Evolutionary conservation across 2,797 vertebrate species (phyloP), one percentile per base, ranked within the genome.

Genomic region (Pempheris klunzingeri): DNA sequence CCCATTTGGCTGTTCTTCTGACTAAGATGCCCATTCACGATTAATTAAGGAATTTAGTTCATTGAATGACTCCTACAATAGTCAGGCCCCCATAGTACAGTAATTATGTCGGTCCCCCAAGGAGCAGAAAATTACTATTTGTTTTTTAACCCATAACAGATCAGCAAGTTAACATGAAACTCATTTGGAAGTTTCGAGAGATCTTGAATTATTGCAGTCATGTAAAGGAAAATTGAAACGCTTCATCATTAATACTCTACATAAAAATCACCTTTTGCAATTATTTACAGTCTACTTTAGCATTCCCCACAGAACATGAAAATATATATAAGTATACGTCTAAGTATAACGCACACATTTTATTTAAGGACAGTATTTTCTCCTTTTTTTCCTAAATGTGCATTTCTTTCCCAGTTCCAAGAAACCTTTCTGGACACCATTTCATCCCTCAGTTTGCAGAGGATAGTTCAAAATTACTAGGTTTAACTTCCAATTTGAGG

Each of bases 11-110:
- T 46, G 22, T 2, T 70, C n/a, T 71, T 77, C 30, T 72, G 58
- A 81, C 28, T 43, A 34, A 83, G 61, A 67, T 11, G 11, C 82
- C 46, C 49, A 81, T 80, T 87, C 67, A 78, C 71, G 83, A 65
- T 79, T 84, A 74, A 79, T 80, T 69, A 80, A 69, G 17, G 58
- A 69, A 80, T 90, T 83, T 44, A 72, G 62, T 76, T 71, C 28
- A 78, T 68, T 38, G 47, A 75, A 80, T 26, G 74, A 70, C 60
- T 53, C 20, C 28, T 68, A 22, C 30, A 65, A 39, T 67, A 47
- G 72, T 72, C 38, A 43, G 71, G 36, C 61, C 54, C 54, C 64
- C 46, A 60, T 76, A 61, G 49, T 71, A 68, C 59, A 70, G 71
- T 83, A 82, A 89, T 84, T 78, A 74, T 77, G 50, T 26, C 50